These are phyloP conservation scores for Tachypleus tridentatus DNA, from an alignment of 1,140 invertebrate species.

Conservation along the genomic window DNA sequence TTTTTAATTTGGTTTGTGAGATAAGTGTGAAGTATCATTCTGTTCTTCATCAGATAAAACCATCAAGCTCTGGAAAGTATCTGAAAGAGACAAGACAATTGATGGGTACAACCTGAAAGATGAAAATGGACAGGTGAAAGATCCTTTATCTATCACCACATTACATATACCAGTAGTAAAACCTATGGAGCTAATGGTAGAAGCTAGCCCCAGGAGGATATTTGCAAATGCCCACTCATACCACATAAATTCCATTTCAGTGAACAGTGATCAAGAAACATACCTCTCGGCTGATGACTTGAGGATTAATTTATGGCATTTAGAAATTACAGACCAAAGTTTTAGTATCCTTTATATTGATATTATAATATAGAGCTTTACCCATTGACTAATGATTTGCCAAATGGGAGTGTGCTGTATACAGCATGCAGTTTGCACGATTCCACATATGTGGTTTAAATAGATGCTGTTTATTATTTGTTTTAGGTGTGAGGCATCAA, in stretches of 20 bases:
- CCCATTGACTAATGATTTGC: no score
- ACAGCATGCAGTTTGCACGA: no score
- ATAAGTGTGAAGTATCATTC: constrained; percentile 17
- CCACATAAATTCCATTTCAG: constrained; percentile 99
- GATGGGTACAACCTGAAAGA: constrained; percentile 90
- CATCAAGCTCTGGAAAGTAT: constrained; percentile 76
- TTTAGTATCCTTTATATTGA: constrained; percentile 61
- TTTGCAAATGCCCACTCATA: constrained; percentile 99
- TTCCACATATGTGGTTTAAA: no score
- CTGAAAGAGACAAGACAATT: constrained; percentile 77
- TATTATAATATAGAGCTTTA: no score
- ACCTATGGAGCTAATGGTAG: constrained; percentile 95
- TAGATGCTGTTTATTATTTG: no score
- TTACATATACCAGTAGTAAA: constrained; percentile 82
- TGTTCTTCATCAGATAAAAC: constrained; percentile 50
- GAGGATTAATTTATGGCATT: constrained; percentile 97
- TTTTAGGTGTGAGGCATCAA: no score
- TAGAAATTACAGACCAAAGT: constrained; percentile 98
- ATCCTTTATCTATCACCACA: constrained; percentile 68
- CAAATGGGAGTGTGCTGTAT: no score
- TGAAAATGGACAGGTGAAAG: constrained; percentile 63
- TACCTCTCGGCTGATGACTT: constrained; percentile 98
- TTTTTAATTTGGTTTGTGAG: no score
- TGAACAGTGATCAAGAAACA: constrained; percentile 98
- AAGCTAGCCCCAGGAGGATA: constrained; percentile 92